Evolutionary conservation across 2,113 vertebrate genomes (phyloP).

Genomic region (Phalacrocorax aristotelis): DNA sequence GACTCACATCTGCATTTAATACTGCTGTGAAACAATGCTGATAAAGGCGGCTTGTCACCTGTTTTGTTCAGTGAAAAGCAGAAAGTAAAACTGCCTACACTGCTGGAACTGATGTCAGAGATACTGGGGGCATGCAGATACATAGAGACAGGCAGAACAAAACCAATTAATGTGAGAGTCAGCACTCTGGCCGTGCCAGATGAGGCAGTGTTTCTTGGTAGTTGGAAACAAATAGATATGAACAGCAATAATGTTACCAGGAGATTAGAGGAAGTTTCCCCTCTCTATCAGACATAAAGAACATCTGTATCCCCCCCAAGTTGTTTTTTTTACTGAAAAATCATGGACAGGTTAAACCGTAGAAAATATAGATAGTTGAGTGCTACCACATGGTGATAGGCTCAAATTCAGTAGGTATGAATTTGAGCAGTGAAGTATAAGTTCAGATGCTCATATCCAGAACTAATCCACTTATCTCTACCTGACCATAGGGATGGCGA

Average conservation of each 20-base stretch:
- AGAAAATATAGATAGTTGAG: conserved; percentile 1
- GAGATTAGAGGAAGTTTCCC: neutral
- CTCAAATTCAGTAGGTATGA: neutral
- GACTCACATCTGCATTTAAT: neutral
- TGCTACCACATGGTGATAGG: neutral
- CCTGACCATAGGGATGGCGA: conserved; percentile 18
- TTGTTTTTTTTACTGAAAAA: neutral
- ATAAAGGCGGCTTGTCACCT: neutral
- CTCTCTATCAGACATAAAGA: neutral
- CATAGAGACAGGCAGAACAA: conserved; percentile 25
- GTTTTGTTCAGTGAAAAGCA: neutral
- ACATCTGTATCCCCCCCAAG: neutral
- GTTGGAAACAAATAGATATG: neutral
- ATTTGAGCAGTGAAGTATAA: neutral
- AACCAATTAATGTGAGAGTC: neutral
- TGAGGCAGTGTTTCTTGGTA: neutral
- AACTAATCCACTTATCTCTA: conserved; percentile 65
- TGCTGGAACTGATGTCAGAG: neutral
- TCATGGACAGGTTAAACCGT: neutral
- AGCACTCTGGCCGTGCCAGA: neutral
- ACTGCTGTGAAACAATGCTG: neutral
- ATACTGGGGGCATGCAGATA: neutral
- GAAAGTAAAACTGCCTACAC: neutral
- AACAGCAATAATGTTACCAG: neutral
- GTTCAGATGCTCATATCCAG: conserved; percentile 33